These are phyloP conservation scores for Petrosia ficiformis DNA, from an alignment of 37 sponge, comb jelly and placozoan species.

Conservation along the genomic window DNA sequence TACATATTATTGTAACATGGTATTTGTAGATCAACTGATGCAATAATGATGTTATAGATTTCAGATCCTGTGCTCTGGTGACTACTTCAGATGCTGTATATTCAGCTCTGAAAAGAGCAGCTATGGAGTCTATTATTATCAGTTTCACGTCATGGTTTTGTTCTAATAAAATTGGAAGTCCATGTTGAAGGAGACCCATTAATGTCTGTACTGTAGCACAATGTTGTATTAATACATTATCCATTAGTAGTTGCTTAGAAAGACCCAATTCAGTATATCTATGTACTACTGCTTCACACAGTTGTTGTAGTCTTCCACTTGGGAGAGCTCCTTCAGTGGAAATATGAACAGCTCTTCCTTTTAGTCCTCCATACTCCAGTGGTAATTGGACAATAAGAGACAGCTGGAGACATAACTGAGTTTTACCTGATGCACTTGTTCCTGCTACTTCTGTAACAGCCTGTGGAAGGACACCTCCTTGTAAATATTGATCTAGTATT, in stretches of 20 bases:
- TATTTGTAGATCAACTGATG: constrained; percentile 30
- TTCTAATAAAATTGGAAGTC: constrained; percentile 56
- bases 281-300: constrained; percentile 38
- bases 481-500: constrained; percentile 48
- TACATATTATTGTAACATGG: constrained; percentile 64
- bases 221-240: constrained; percentile 62
- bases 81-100: constrained; percentile 30
- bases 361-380: constrained; percentile 62
- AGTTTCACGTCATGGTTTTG: constrained; percentile 52
- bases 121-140: constrained; percentile 87
- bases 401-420: constrained; percentile 92
- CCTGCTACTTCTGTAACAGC: constrained; percentile 87
- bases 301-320: constrained; percentile 67
- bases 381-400: constrained; percentile 85
- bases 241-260: constrained; percentile 32
- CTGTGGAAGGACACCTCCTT: constrained; percentile 79
- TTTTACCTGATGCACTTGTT: constrained; percentile 88
- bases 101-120: constrained; percentile 85
- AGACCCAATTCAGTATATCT: constrained; percentile 11
- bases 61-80: constrained; percentile 57
- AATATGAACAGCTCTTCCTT: constrained; percentile 76
- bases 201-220: constrained; percentile 20
- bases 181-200: constrained; percentile 39
- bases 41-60: constrained; percentile 61
- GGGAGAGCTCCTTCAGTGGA: constrained; percentile 92